Conservation (phyloP, 1,140 invertebrate species). For the Bombus turneri region DNA sequence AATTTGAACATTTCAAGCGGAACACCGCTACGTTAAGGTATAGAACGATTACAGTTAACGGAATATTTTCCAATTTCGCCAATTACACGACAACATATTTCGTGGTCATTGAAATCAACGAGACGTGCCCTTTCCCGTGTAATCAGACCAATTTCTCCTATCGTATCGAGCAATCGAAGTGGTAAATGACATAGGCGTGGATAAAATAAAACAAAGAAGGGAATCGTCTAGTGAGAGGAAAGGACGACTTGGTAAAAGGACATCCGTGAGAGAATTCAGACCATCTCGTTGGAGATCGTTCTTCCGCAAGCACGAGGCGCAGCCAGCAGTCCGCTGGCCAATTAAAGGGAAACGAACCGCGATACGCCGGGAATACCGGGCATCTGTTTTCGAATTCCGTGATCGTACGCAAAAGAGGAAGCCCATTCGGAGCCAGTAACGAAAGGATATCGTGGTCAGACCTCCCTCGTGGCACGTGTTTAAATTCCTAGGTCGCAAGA, state of each 20-base stretch:
- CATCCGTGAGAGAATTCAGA: neutral
- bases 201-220: too few relatives aligned
- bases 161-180: too few relatives aligned
- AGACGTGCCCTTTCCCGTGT: too few relatives aligned
- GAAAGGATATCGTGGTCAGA: slow-evolving; percentile 23
- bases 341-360: slow-evolving; percentile 35
- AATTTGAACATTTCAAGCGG: neutral
- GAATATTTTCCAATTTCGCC: too few relatives aligned
- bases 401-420: slow-evolving; percentile 22
- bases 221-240: too few relatives aligned
- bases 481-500: slow-evolving; percentile 45
- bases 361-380: neutral
- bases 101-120: too few relatives aligned
- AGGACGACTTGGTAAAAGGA: neutral
- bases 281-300: neutral
- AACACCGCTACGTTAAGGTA: too few relatives aligned
- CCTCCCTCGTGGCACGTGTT: slow-evolving; percentile 26
- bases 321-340: neutral
- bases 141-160: too few relatives aligned
- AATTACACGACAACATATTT: too few relatives aligned
- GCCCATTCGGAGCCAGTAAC: neutral
- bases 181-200: too few relatives aligned
- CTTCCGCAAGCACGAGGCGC: neutral
- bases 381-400: slow-evolving; percentile 41
- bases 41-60: too few relatives aligned